Evolutionary conservation across 2,797 vertebrate species (phyloP).

Genomic region (Peromyscus nudipes): DNA sequence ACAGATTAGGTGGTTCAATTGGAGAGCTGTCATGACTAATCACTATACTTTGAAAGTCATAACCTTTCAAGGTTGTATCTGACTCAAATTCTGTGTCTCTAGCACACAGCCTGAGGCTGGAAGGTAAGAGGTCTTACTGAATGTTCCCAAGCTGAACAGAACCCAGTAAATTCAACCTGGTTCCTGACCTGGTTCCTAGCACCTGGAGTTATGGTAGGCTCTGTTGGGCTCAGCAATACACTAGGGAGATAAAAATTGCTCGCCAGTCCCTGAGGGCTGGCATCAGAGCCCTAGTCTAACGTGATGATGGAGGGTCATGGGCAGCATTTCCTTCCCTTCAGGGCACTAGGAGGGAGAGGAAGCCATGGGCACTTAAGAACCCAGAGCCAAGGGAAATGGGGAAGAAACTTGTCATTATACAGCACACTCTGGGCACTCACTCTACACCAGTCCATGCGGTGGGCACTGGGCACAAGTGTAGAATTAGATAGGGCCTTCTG

Average conservation of each 20-base stretch:
- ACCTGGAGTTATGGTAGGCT: conserved; percentile 35
- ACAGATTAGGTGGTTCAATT: neutral
- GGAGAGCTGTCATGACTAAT: neutral
- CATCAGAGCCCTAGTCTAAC: neutral
- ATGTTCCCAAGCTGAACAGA: neutral
- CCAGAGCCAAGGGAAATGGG: neutral
- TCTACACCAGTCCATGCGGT: neutral
- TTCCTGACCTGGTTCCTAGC: neutral
- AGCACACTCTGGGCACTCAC: neutral
- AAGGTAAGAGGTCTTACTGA: conserved; percentile 25
- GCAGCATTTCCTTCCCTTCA: neutral
- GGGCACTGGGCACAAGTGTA: neutral
- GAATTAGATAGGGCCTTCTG: neutral
- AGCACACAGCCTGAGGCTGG: neutral
- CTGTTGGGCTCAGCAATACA: neutral
- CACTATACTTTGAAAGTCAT: neutral
- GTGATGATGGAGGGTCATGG: neutral
- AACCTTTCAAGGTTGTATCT: neutral
- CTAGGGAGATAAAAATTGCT: neutral
- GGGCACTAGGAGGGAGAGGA: neutral
- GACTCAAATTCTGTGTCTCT: neutral
- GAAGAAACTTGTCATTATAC: neutral
- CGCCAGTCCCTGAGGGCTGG: neutral
- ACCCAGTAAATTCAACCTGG: neutral
- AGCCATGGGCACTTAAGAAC: neutral